Evolutionary conservation across 2,113 vertebrate species (phyloP).

Genomic region (Platysteira castanea): DNA sequence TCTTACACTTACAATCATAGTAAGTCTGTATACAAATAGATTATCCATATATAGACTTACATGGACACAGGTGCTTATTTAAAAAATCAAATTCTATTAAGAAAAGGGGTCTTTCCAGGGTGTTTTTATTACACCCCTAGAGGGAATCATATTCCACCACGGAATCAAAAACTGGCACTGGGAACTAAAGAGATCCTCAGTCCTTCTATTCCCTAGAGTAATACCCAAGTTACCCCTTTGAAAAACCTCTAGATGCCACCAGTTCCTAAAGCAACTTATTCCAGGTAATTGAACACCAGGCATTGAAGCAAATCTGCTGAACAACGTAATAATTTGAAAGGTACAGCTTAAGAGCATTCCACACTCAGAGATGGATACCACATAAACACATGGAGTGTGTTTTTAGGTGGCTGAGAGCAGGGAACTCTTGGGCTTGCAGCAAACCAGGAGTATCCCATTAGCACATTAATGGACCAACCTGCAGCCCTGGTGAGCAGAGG

Average conservation of each 20-base stretch:
- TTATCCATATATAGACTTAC: neutral
- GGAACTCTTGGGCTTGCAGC: neutral
- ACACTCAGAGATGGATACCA: neutral
- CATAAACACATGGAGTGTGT: rapidly evolving
- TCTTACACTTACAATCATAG: neutral
- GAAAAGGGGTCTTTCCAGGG: neutral
- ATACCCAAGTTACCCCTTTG: neutral
- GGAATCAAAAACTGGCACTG: neutral
- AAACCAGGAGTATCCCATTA: neutral
- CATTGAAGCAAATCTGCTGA: neutral
- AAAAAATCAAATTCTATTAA: neutral
- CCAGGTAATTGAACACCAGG: rapidly evolving
- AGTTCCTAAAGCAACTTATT: neutral
- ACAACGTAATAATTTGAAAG: neutral
- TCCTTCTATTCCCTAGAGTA: neutral
- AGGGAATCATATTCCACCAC: neutral
- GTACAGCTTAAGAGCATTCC: neutral
- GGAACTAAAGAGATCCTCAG: neutral
- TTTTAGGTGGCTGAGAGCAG: neutral
- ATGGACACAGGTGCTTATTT: neutral
- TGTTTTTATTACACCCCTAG: neutral
- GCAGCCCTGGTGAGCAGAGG: neutral
- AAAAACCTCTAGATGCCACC: neutral
- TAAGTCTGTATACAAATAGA: neutral
- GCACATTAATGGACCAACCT: neutral